These are phyloP conservation scores for Perca schrenkii DNA, from an alignment of 2,113 vertebrate species.

Conservation along the genomic window DNA sequence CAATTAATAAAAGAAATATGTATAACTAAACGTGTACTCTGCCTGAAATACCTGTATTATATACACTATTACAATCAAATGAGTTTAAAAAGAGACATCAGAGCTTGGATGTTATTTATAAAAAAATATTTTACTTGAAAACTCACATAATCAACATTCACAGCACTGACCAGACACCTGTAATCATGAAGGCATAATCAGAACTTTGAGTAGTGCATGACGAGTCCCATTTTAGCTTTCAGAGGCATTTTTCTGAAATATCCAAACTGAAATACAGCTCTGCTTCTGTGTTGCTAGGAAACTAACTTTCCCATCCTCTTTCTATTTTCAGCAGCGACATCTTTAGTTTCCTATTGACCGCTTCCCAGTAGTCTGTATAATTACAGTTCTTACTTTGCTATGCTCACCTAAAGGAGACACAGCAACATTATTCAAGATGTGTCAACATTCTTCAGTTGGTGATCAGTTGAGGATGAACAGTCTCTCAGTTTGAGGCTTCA, in stretches of 20 bases:
- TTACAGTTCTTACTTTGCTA: slow-evolving; percentile 1
- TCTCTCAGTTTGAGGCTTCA: slow-evolving; percentile 42
- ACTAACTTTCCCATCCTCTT: slow-evolving; percentile 54
- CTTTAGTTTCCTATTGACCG: slow-evolving; percentile 35
- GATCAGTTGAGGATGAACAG: slow-evolving; percentile 20
- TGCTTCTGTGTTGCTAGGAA: slow-evolving; percentile 75
- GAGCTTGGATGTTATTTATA: slow-evolving; percentile 24
- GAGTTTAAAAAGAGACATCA: not conserved
- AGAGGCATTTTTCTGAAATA: slow-evolving; percentile 28
- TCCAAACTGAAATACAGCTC: slow-evolving; percentile 13
- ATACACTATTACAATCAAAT: not conserved
- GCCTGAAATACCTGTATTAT: slow-evolving; percentile 14
- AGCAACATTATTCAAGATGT: not conserved
- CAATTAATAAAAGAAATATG: slow-evolving; percentile 74
- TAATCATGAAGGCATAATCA: slow-evolving; percentile 26
- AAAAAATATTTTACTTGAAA: slow-evolving; percentile 65
- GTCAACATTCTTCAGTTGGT: slow-evolving; percentile 20
- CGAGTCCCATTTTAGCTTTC: slow-evolving; percentile 43
- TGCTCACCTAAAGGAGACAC: slow-evolving; percentile 15
- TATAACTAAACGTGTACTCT: slow-evolving; percentile 26
- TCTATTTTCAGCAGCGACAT: slow-evolving; percentile 67
- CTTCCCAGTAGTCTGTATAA: slow-evolving; percentile 25
- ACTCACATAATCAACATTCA: slow-evolving; percentile 52
- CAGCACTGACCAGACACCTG: slow-evolving; percentile 36
- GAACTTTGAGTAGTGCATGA: slow-evolving; percentile 38